Evolutionary conservation across 2,888 invertebrate species (phyloP).

Genomic region (Altica lythri): DNA sequence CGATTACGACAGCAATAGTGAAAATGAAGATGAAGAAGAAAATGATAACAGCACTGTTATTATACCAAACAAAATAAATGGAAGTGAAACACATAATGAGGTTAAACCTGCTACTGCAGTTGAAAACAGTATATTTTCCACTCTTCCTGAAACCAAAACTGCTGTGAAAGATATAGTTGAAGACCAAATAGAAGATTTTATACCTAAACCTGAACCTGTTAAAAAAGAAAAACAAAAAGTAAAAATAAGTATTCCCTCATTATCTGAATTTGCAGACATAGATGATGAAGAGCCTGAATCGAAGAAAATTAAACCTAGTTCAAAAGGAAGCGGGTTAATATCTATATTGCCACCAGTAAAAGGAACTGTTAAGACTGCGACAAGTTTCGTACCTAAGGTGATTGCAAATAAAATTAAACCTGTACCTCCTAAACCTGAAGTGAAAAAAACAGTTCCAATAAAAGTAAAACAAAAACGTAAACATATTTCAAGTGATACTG

Average conservation of each 20-base stretch:
- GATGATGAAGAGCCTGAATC: constrained; percentile 38
- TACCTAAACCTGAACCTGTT: constrained; percentile 43
- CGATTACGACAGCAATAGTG: constrained; percentile 45
- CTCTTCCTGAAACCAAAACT: constrained; percentile 42
- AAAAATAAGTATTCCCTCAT: constrained; percentile 47
- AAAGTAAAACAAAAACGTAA: constrained; percentile 24
- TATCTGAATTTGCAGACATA: constrained; percentile 43
- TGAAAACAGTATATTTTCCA: constrained; percentile 37
- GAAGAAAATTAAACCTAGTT: constrained; percentile 41
- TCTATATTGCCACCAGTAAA: constrained; percentile 48
- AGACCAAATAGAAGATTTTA: constrained; percentile 49
- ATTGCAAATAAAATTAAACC: constrained; percentile 36
- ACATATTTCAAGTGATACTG: constrained; percentile 40
- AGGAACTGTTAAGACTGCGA: constrained; percentile 41
- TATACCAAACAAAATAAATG: neutral
- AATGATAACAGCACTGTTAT: constrained; percentile 19
- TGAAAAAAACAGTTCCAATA: constrained; percentile 30
- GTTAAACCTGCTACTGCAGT: neutral
- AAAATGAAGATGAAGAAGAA: constrained; percentile 41
- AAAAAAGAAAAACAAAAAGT: constrained; percentile 44
- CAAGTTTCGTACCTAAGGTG: constrained; percentile 45
- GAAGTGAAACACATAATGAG: neutral
- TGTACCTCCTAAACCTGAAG: constrained; percentile 24
- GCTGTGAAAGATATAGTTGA: constrained; percentile 27
- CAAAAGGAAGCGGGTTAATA: constrained; percentile 45